Percentiles rank a stretch among this genome's conserved stretches.
Conservation (phyloP, 2,888 invertebrate genomes). For the Melanargia galathea region DNA sequence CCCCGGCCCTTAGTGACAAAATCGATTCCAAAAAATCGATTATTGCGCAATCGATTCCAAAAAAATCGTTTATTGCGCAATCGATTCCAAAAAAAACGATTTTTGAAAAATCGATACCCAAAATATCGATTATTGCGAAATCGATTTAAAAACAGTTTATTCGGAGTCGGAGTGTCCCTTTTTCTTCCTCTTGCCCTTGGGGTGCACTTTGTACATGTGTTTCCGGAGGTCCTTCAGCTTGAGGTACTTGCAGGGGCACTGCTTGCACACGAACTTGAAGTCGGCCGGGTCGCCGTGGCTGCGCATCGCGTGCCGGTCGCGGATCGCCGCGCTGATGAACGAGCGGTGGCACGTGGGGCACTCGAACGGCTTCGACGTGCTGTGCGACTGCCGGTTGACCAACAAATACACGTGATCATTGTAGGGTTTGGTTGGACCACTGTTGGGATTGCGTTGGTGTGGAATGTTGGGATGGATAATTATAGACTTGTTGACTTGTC, state of each 20-base stretch:
- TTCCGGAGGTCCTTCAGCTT: slow-evolving; percentile 63
- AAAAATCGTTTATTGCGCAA: too few species aligned
- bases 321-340: slow-evolving; percentile 62
- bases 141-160: slow-evolving; percentile 12
- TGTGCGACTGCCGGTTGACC: slow-evolving; percentile 61
- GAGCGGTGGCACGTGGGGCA: slow-evolving; percentile 62
- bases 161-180: slow-evolving; percentile 36
- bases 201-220: slow-evolving; percentile 67
- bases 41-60: neutral
- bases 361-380: slow-evolving; percentile 59
- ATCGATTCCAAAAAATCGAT: neutral
- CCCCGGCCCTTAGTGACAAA: too few species aligned
- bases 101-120: neutral
- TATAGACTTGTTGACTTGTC: too few species aligned
- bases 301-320: slow-evolving; percentile 60
- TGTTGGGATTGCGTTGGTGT: too few species aligned
- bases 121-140: neutral
- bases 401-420: neutral
- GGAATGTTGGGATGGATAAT: too few species aligned
- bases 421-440: too few species aligned
- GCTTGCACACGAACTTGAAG: slow-evolving; percentile 59
- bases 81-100: too few species aligned
- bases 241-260: slow-evolving; percentile 62
- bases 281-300: slow-evolving; percentile 60
- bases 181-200: slow-evolving; percentile 54